Evolutionary conservation across 2,113 vertebrate genomes (phyloP), one percentile per base, ranked within the genome.

Genomic region (Syrmaticus mikado): DNA sequence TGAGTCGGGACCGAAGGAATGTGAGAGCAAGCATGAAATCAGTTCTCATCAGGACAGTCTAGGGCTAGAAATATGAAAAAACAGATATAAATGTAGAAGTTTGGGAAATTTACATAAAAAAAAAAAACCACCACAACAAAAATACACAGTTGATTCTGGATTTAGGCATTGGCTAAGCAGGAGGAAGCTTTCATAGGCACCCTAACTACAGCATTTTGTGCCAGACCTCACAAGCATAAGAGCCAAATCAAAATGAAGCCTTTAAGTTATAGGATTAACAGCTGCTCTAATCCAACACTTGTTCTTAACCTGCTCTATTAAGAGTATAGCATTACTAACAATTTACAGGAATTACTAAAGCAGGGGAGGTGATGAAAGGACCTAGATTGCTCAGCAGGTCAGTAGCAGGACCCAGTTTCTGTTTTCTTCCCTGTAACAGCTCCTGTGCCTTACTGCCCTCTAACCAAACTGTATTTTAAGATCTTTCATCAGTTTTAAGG

Each of bases 301-400:
- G 73, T 19, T 92, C 77, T 90, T 93, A 86, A 92, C 73, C 70
- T 86, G 90, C 77, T 92, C 83, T 93, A 90, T 91, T 93, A 96
- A 90, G 93, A 93, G 90, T 90, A 87, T 73, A 91, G 80, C 80
- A 90, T 84, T 96, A 86, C 88, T 58, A 88, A 46, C 76, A 89
- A 92, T 92, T 94, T 92, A 90, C 46, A 60, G 85, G 88, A 78
- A 88, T 96, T 96, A 90, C 87, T 88, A 55, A 90, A 77, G 76
- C 85, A 94, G 90, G 60, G 46, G 76, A 95, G 82, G 83, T 86
- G 85, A 93, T 46, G 85, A 94, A 96, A 92, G 57, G 61, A 71
- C 74, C 68, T 60, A 0, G 1, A 72, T 94, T 96, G 85, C 92
- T 94, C 85, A 93, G 83, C 82, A 90, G 90, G 90, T 94, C 96